phyloP scores from a whole-genome alignment of 2,888 invertebrate genomes.

The Nomada fucata region DNA sequence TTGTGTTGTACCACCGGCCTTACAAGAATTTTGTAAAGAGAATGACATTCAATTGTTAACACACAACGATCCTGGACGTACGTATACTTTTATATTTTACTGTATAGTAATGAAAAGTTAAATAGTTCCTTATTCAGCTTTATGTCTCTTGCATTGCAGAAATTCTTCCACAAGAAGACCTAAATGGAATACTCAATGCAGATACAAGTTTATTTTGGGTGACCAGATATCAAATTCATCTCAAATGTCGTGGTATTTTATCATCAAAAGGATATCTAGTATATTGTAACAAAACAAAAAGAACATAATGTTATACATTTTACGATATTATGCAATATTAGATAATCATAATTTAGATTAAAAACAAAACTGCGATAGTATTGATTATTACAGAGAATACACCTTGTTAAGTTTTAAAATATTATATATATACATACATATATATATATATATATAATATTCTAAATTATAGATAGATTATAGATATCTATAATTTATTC shows the following conservation, averaged over 20 bases:
- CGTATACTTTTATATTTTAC: conserved; percentile 68
- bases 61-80: conserved; percentile 97
- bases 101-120: not conserved
- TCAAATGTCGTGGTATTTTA: conserved; percentile 96
- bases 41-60: conserved; percentile 97
- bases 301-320: conserved; percentile 24
- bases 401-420: conserved; percentile 10
- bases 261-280: conserved; percentile 95
- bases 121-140: conserved; percentile 26
- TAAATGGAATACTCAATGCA: conserved; percentile 86
- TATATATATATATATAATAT: too few relatives aligned
- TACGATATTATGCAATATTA: conserved; percentile 1
- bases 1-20: conserved; percentile 96
- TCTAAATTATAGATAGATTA: too few relatives aligned
- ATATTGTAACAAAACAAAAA: conserved; percentile 76
- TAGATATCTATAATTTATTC: conserved; percentile 3
- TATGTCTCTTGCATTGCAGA: conserved; percentile 82
- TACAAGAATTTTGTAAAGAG: conserved; percentile 95
- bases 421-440: not conserved
- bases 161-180: conserved; percentile 86
- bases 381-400: not conserved
- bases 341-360: not conserved
- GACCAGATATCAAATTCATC: conserved; percentile 93
- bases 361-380: not conserved
- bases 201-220: conserved; percentile 88